Conservation (phyloP, 1,140 invertebrate species). For the Drosophila ercepeae region DNA sequence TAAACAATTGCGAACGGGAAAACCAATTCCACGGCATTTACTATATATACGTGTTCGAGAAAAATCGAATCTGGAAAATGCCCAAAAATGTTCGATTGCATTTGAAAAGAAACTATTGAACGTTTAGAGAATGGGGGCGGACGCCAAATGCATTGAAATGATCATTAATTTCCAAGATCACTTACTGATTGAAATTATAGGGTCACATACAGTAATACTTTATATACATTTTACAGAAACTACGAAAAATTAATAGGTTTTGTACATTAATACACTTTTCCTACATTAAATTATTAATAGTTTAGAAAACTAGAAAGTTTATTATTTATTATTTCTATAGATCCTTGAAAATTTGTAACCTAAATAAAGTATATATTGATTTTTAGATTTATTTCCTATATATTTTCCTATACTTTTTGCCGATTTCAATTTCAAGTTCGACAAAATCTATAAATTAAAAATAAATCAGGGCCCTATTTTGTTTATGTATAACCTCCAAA, state of each 20-base stretch:
- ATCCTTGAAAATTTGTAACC: neutral
- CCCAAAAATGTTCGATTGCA: conserved; percentile 6
- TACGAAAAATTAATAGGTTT: no score
- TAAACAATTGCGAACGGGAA: conserved; percentile 77
- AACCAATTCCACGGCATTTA: conserved; percentile 20
- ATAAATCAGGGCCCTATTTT: no score
- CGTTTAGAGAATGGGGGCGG: conserved; percentile 20
- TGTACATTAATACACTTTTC: no score
- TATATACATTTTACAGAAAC: no score
- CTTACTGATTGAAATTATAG: neutral
- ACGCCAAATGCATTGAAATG: neutral
- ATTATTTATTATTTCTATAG: no score
- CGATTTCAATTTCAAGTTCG: no score
- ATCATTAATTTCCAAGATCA: neutral
- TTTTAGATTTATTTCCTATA: no score
- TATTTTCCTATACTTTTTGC: no score
- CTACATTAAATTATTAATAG: no score
- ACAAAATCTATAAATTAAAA: no score
- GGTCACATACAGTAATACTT: no score
- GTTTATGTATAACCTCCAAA: neutral
- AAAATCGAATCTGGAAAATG: conserved; percentile 56
- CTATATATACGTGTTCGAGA: conserved; percentile 63
- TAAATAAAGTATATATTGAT: neutral
- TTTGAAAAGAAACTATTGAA: conserved; percentile 6
- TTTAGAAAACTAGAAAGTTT: no score